Conservation (phyloP, 2,888 invertebrate species). For the Rotaria sp. region DNA sequence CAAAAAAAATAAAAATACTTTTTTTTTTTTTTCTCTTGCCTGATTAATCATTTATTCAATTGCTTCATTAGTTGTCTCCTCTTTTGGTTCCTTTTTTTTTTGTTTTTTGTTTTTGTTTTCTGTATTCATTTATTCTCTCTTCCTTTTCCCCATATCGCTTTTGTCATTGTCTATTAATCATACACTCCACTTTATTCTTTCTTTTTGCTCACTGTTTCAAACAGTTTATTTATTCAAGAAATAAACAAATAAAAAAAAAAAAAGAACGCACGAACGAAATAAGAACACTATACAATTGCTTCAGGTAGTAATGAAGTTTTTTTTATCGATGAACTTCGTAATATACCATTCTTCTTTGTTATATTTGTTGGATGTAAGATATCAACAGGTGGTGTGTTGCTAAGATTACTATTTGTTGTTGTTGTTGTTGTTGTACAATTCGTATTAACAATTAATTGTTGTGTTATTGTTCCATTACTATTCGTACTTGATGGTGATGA, state of each 20-base stretch:
- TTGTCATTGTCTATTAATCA: too few species aligned
- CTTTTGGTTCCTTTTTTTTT: neutral
- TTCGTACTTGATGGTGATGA: conserved; percentile 14
- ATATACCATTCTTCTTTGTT: neutral
- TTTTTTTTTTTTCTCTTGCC: neutral
- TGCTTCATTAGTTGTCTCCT: neutral
- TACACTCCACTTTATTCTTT: neutral
- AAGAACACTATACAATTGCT: neutral
- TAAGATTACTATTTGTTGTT: neutral
- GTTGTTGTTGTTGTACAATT: neutral
- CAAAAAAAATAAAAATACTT: neutral
- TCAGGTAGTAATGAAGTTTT: neutral
- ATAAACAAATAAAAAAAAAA: neutral
- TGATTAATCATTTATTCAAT: neutral
- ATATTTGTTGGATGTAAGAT: conserved; percentile 16
- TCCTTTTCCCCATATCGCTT: too few species aligned
- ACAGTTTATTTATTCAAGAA: neutral
- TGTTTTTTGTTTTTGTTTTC: neutral
- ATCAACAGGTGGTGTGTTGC: neutral
- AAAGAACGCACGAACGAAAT: neutral
- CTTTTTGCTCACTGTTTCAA: neutral
- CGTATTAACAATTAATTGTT: conserved; percentile 7
- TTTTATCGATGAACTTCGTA: neutral
- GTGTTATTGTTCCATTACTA: neutral
- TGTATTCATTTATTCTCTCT: too few species aligned